Evolutionary conservation across 1,140 invertebrate species (phyloP).

Genomic region (Nymphalis io): DNA sequence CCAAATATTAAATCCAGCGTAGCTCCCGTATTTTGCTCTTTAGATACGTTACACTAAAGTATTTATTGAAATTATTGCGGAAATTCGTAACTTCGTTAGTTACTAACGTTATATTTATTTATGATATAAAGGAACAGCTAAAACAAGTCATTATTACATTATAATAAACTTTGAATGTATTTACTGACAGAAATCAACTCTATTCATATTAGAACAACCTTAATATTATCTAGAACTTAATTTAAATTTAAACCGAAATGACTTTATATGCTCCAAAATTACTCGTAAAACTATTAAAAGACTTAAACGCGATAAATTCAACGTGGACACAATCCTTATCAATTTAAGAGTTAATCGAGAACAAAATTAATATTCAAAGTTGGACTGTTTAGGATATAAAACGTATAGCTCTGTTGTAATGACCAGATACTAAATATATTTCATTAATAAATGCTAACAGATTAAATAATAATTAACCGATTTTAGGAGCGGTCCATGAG

Average conservation of each 20-base stretch:
- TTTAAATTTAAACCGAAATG: conserved; percentile 28
- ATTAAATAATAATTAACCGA: conserved; percentile 21
- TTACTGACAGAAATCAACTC: conserved; percentile 2
- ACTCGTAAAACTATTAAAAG: conserved; percentile 25
- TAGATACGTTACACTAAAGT: too few relatives aligned
- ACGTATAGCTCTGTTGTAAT: conserved; percentile 26
- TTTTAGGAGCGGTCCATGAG: conserved; percentile 27
- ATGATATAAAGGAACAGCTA: not conserved
- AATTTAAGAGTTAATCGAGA: conserved; percentile 28
- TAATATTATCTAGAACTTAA: conserved; percentile 11
- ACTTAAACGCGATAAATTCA: conserved; percentile 18
- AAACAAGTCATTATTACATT: not conserved
- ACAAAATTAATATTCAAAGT: conserved; percentile 28
- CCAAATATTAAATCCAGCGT: too few relatives aligned
- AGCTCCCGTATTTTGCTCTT: too few relatives aligned
- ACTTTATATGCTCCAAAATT: conserved; percentile 26
- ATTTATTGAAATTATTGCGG: too few relatives aligned
- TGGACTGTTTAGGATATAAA: conserved; percentile 23
- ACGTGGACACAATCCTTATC: conserved; percentile 17
- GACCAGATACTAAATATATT: conserved; percentile 18
- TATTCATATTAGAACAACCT: conserved; percentile 7
- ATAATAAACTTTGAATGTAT: conserved; percentile 9
- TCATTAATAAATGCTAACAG: conserved; percentile 27
- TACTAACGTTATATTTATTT: not conserved
- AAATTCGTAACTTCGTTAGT: not conserved